Evolutionary conservation across 1,140 invertebrate genomes (phyloP).

Genomic region (Solenopsis invicta): DNA sequence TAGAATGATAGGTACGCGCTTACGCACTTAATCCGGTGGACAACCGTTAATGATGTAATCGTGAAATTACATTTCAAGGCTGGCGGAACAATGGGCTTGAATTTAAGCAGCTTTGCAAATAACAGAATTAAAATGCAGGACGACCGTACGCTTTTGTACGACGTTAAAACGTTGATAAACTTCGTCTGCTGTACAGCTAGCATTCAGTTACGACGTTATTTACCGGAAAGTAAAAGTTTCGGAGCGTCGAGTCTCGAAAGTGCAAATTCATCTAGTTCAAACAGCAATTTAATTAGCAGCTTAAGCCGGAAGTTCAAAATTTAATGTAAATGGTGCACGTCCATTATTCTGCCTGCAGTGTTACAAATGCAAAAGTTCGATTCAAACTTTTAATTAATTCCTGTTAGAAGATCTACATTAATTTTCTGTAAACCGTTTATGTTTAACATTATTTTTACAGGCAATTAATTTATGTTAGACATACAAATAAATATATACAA

Average conservation of each 20-base stretch:
- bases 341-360: background rate
- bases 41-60: conserved; percentile 63
- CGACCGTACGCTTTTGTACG: background rate
- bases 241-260: background rate
- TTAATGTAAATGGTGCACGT: background rate
- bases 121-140: conserved; percentile 8
- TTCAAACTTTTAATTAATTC: background rate
- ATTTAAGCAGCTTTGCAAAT: conserved; percentile 34
- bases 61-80: conserved; percentile 63
- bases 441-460: conserved; percentile 13
- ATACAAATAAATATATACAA: too few species aligned
- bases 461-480: background rate
- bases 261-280: background rate
- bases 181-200: background rate
- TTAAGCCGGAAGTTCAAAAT: background rate
- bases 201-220: background rate
- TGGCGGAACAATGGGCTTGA: conserved; percentile 31
- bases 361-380: background rate
- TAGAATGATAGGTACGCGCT: background rate
- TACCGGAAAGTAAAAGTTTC: background rate
- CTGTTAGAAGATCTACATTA: background rate
- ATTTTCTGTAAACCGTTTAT: background rate
- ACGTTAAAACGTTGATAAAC: background rate
- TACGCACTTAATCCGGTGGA: conserved; percentile 3
- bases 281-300: conserved; percentile 2